Conservation (phyloP, 2,113 vertebrate genomes). For the Phaethon lepturus region DNA sequence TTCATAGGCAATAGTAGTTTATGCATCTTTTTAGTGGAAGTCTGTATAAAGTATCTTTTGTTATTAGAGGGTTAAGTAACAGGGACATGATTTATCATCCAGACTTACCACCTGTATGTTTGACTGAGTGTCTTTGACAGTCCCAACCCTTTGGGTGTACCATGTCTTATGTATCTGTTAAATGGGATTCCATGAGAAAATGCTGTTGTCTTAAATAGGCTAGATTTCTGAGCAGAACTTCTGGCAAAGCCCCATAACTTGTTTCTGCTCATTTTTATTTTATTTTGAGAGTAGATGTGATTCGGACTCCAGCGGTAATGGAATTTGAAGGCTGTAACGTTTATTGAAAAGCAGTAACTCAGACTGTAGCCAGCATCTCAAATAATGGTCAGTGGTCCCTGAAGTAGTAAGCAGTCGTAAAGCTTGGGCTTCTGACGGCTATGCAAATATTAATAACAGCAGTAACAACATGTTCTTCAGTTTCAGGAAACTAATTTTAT, state of each 20-base stretch:
- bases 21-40: background rate
- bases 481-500: constrained; percentile 42
- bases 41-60: background rate
- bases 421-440: constrained; percentile 36
- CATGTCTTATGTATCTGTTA: background rate
- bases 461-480: constrained; percentile 14
- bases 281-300: constrained; percentile 9
- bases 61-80: background rate
- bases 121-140: background rate
- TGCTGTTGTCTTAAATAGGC: background rate
- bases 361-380: constrained; percentile 3
- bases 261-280: constrained; percentile 34
- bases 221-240: background rate
- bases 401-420: constrained; percentile 34
- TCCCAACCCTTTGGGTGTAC: background rate
- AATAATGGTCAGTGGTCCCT: constrained; percentile 40
- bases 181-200: background rate
- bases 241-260: background rate
- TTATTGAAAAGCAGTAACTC: constrained; percentile 37
- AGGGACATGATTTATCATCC: background rate
- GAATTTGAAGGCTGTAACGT: constrained; percentile 24
- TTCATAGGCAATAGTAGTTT: background rate
- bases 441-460: constrained; percentile 59
- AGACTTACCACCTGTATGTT: rapidly evolving
- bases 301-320: constrained; percentile 8